phyloP scores from a whole-genome alignment of 2,888 invertebrate species.

The Sarcophaga variegata region DNA sequence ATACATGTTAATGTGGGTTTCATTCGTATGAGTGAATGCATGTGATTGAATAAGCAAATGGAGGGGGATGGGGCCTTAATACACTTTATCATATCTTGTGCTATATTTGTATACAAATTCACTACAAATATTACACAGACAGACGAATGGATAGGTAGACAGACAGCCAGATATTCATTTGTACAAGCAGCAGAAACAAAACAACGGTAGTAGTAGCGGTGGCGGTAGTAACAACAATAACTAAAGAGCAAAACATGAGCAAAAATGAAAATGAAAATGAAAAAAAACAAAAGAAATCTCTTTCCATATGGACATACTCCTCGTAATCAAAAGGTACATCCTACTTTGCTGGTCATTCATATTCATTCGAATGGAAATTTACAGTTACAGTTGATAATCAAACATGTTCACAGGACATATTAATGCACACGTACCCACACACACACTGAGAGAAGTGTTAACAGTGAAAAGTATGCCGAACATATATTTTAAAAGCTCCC shows the following conservation, averaged over 20 bases:
- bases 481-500: neutral
- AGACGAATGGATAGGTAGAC: neutral
- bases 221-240: neutral
- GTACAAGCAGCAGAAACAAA: neutral
- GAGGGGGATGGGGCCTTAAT: slow-evolving; percentile 41
- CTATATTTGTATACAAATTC: slow-evolving; percentile 58
- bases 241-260: no score
- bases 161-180: neutral
- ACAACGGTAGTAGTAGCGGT: neutral
- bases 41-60: slow-evolving; percentile 6
- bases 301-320: slow-evolving; percentile 53
- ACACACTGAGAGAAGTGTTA: neutral
- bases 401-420: slow-evolving; percentile 32
- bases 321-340: slow-evolving; percentile 60
- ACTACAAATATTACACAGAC: slow-evolving; percentile 5
- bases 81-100: slow-evolving; percentile 63
- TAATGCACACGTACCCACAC: neutral
- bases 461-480: neutral
- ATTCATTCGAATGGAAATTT: slow-evolving; percentile 68
- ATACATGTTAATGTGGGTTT: neutral
- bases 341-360: slow-evolving; percentile 66
- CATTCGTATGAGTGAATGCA: neutral
- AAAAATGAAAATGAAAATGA: slow-evolving; percentile 4
- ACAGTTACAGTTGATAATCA: slow-evolving; percentile 69
- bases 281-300: slow-evolving; percentile 33